These are phyloP conservation scores for Polyommatus iphigenia DNA, from an alignment of 2,888 invertebrate genomes.

Conservation along the genomic window DNA sequence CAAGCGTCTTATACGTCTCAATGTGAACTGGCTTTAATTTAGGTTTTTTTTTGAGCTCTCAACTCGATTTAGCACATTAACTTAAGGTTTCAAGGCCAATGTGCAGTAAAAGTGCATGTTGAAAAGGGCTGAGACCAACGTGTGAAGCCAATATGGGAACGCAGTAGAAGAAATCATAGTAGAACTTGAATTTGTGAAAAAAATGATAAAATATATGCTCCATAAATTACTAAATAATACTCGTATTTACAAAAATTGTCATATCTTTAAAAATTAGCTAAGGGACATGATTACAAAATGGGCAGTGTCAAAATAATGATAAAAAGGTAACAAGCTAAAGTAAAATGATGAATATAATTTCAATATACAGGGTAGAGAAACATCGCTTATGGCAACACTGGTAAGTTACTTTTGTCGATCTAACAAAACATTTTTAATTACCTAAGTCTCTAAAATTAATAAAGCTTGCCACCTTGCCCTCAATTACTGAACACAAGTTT, in stretches of 20 bases:
- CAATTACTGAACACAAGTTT: neutral
- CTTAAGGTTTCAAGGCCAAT: neutral
- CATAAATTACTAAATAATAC: constrained; percentile 53
- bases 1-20: constrained; percentile 6
- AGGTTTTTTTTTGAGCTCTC: neutral
- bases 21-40: constrained; percentile 1
- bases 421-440: neutral
- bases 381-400: constrained; percentile 9
- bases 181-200: constrained; percentile 7
- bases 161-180: constrained; percentile 3
- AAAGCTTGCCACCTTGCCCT: neutral
- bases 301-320: constrained; percentile 29
- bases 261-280: constrained; percentile 40
- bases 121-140: neutral
- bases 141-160: neutral
- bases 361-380: constrained; percentile 12
- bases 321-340: constrained; percentile 24
- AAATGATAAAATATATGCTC: neutral
- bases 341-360: neutral
- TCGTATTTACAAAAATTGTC: constrained; percentile 71
- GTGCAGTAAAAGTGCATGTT: neutral
- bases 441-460: neutral
- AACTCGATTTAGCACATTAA: neutral
- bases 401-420: neutral
- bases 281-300: neutral